Percentiles rank a stretch among this genome's conserved stretches.
These are phyloP conservation scores for Cecropterus lyciades DNA, from an alignment of 1,140 invertebrate genomes.

Conservation along the genomic window DNA sequence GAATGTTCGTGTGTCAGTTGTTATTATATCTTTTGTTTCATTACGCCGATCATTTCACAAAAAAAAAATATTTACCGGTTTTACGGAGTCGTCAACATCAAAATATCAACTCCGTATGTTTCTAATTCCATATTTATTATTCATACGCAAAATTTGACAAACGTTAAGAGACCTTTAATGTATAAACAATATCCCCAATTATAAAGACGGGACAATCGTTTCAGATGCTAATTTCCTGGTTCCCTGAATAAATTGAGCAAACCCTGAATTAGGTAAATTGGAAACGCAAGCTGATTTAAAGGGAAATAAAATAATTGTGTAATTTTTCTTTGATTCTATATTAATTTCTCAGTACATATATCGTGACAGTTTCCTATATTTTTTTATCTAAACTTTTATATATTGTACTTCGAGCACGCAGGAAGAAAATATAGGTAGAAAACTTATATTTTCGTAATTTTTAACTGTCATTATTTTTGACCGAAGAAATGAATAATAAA, in stretches of 20 bases:
- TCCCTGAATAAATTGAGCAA: constrained; percentile 58
- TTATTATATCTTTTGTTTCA: no score
- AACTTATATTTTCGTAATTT: no score
- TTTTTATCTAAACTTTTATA: no score
- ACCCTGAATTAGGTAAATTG: constrained; percentile 35
- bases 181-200: constrained; percentile 60
- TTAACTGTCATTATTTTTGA: no score
- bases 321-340: constrained; percentile 4
- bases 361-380: no score
- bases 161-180: constrained; percentile 52
- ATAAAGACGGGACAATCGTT: constrained; percentile 54
- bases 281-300: constrained; percentile 8
- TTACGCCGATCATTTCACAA: neutral
- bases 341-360: neutral
- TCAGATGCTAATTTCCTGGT: constrained; percentile 58
- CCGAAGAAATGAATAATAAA: no score
- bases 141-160: constrained; percentile 59
- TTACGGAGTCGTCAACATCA: constrained; percentile 1
- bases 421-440: no score
- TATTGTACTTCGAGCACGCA: no score
- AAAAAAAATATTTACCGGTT: neutral
- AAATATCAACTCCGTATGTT: constrained; percentile 46
- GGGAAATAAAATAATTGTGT: constrained; percentile 3
- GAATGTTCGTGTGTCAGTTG: no score
- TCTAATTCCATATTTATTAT: no score